Evolutionary conservation across 2,797 vertebrate genomes (phyloP).

Genomic region (Spatula versicolor): DNA sequence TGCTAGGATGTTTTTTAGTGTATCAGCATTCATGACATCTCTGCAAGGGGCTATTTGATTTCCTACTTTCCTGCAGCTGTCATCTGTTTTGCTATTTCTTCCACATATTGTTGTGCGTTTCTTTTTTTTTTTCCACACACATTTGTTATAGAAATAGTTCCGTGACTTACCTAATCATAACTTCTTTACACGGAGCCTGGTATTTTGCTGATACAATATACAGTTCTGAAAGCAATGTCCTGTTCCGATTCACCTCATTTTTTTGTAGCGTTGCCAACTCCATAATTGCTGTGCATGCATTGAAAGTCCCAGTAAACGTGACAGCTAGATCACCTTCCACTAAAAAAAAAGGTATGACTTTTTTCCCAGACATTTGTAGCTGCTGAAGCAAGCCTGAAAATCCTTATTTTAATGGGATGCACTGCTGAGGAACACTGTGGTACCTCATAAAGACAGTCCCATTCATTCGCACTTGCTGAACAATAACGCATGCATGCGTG

Average conservation of each 20-base stretch:
- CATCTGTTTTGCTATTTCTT: neutral
- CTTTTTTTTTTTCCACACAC: neutral
- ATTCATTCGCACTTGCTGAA: neutral
- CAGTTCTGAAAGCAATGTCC: neutral
- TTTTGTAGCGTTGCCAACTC: neutral
- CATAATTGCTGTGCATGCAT: neutral
- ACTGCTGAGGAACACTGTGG: neutral
- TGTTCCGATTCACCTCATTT: neutral
- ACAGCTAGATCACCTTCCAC: neutral
- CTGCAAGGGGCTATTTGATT: slow-evolving; percentile 1
- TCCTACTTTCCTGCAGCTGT: neutral
- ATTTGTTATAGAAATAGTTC: neutral
- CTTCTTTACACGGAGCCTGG: neutral
- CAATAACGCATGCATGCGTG: accelerated
- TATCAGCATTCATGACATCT: slow-evolving; percentile 12
- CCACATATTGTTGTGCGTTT: neutral
- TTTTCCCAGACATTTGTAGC: neutral
- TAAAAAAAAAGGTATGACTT: neutral
- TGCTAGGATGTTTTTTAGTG: neutral
- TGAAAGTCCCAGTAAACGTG: neutral
- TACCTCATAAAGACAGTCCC: neutral
- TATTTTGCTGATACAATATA: neutral
- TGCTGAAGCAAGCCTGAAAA: neutral
- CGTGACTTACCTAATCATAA: neutral
- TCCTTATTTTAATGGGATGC: neutral